These are phyloP conservation scores for Aleiodes sp. DNA, from an alignment of 1,140 invertebrate species.

Conservation along the genomic window DNA sequence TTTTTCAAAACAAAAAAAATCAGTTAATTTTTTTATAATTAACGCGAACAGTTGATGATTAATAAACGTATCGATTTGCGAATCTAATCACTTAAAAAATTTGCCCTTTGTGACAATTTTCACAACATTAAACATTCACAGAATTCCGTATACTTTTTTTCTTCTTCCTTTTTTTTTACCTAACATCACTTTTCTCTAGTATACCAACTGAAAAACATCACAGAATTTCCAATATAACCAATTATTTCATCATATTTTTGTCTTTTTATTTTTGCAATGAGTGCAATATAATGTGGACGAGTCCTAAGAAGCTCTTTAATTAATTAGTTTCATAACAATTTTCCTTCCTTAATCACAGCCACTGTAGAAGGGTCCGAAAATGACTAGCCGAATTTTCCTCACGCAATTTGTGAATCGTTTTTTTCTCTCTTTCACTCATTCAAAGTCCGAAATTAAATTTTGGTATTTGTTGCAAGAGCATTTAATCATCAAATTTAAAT, in stretches of 20 bases:
- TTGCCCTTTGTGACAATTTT: slow-evolving; percentile 43
- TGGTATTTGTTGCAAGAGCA: slow-evolving; percentile 30
- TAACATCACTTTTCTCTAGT: slow-evolving; percentile 48
- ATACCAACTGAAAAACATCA: slow-evolving; percentile 65
- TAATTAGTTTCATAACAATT: slow-evolving; percentile 23
- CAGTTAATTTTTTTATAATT: neutral
- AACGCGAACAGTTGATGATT: slow-evolving; percentile 6
- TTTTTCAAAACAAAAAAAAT: slow-evolving; percentile 3
- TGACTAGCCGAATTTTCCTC: slow-evolving; percentile 62
- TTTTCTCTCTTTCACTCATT: slow-evolving; percentile 32
- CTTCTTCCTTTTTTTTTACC: slow-evolving; percentile 37
- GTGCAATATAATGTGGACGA: slow-evolving; percentile 42
- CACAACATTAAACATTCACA: slow-evolving; percentile 58
- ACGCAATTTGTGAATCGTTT: slow-evolving; percentile 48
- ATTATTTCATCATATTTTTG: slow-evolving; percentile 26
- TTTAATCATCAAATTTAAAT: slow-evolving; percentile 13
- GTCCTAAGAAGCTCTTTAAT: slow-evolving; percentile 15
- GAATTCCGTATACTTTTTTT: slow-evolving; percentile 59
- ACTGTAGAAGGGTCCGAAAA: slow-evolving; percentile 59
- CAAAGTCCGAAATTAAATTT: slow-evolving; percentile 38
- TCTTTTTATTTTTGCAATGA: slow-evolving; percentile 24
- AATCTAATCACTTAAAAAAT: neutral
- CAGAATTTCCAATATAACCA: slow-evolving; percentile 59
- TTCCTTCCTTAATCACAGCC: slow-evolving; percentile 61
- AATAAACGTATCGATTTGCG: neutral